phyloP scores from a whole-genome alignment of 1,140 invertebrate species.

The Drosophila sp. region DNA sequence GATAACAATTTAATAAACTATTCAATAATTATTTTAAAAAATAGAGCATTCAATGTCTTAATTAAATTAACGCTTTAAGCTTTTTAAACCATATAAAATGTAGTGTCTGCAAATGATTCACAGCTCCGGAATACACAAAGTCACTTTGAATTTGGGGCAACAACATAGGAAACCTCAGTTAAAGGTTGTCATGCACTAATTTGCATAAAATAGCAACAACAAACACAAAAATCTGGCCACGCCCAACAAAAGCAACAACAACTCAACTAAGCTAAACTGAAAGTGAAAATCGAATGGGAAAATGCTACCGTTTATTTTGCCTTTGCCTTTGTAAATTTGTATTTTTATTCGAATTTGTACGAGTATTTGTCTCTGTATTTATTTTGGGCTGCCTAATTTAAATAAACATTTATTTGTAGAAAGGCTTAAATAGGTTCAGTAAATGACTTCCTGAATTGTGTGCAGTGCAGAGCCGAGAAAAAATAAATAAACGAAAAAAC shows the following conservation, averaged over 20 bases:
- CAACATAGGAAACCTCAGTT: conserved; percentile 36
- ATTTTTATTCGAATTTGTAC: no score
- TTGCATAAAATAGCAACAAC: conserved; percentile 67
- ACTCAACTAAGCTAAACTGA: conserved; percentile 33
- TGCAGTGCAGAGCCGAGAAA: conserved; percentile 12
- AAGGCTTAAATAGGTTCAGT: conserved; percentile 71
- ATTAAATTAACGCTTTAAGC: no score
- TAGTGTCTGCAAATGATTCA: conserved; percentile 4
- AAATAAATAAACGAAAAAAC: conserved; percentile 2
- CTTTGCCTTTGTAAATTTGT: conserved; percentile 35
- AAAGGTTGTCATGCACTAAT: conserved; percentile 40
- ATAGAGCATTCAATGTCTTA: not conserved
- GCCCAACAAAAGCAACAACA: conserved; percentile 31
- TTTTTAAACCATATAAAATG: no score
- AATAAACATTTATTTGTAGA: conserved; percentile 81
- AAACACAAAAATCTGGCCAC: conserved; percentile 57
- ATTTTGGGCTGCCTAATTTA: conserved; percentile 72
- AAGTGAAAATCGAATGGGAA: conserved; percentile 76
- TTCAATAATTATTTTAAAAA: not conserved
- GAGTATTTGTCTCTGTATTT: conserved; percentile 70
- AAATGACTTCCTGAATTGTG: conserved; percentile 79
- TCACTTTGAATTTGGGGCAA: conserved; percentile 20
- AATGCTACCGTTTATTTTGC: conserved; percentile 69
- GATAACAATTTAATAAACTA: conserved; percentile 45
- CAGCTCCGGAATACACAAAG: not conserved